Evolutionary conservation across 2,888 invertebrate genomes (phyloP).

Genomic region (Aelia acuminata): DNA sequence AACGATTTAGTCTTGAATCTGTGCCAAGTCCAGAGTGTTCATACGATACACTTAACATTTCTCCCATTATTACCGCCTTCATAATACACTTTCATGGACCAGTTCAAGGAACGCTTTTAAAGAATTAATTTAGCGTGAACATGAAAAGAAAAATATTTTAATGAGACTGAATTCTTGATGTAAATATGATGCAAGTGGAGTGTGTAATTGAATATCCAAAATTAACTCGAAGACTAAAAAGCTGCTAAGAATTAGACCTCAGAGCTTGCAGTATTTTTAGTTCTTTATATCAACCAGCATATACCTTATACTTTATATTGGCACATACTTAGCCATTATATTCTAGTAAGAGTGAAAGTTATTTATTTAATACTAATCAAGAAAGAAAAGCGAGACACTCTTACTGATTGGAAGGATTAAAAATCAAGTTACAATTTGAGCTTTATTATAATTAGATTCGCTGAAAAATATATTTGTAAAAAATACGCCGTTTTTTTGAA

Average conservation of each 20-base stretch:
- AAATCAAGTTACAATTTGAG: too few species aligned
- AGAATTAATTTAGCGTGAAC: neutral
- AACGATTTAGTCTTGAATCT: neutral
- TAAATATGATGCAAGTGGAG: neutral
- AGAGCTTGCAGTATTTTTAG: neutral
- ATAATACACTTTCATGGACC: neutral
- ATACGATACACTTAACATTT: neutral
- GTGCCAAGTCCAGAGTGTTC: neutral
- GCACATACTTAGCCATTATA: too few species aligned
- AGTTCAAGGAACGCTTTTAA: neutral
- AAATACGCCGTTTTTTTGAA: too few species aligned
- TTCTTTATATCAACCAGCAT: too few species aligned
- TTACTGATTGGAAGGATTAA: too few species aligned
- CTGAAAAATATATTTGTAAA: too few species aligned
- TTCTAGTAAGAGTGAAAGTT: too few species aligned
- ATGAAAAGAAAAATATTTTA: neutral
- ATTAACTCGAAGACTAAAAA: neutral
- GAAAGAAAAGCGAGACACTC: too few species aligned
- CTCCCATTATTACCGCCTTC: neutral
- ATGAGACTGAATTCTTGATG: neutral
- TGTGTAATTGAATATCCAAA: neutral
- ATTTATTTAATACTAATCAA: too few species aligned
- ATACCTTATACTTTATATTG: too few species aligned
- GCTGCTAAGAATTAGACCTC: neutral
- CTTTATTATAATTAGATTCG: too few species aligned